Conservation (phyloP, 2,113 vertebrate genomes). For the Uria aalge region DNA sequence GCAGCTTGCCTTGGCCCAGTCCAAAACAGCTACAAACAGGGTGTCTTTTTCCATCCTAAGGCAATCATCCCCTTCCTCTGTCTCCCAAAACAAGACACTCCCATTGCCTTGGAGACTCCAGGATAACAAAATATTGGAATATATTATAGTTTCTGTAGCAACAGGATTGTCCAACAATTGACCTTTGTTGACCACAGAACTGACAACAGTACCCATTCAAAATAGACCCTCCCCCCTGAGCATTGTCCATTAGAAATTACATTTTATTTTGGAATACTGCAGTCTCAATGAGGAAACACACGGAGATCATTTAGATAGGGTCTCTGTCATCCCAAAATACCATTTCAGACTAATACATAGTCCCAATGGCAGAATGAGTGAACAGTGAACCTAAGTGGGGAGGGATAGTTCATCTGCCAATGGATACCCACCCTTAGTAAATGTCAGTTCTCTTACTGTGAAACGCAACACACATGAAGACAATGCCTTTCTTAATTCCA, state of each 20-base stretch:
- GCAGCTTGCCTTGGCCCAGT: background rate
- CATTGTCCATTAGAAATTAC: fast-evolving
- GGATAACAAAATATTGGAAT: background rate
- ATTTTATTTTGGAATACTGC: background rate
- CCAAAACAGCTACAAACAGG: fast-evolving
- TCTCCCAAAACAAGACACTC: background rate
- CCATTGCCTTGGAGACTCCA: background rate
- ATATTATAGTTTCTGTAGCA: background rate
- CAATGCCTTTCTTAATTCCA: background rate
- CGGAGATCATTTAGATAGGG: background rate
- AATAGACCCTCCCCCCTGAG: fast-evolving
- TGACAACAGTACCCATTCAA: fast-evolving
- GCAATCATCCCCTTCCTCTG: background rate
- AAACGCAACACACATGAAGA: fast-evolving
- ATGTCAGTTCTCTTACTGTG: background rate
- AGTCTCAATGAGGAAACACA: background rate
- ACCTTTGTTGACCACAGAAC: background rate
- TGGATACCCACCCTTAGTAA: background rate
- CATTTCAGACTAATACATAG: fast-evolving
- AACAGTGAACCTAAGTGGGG: background rate
- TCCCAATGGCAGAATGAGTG: background rate
- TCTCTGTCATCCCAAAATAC: background rate
- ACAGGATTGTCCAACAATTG: background rate
- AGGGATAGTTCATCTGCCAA: fast-evolving
- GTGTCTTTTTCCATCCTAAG: background rate